These are phyloP conservation scores for Coreius guichenoti DNA, from an alignment of 2,797 vertebrate species.

Conservation along the genomic window DNA sequence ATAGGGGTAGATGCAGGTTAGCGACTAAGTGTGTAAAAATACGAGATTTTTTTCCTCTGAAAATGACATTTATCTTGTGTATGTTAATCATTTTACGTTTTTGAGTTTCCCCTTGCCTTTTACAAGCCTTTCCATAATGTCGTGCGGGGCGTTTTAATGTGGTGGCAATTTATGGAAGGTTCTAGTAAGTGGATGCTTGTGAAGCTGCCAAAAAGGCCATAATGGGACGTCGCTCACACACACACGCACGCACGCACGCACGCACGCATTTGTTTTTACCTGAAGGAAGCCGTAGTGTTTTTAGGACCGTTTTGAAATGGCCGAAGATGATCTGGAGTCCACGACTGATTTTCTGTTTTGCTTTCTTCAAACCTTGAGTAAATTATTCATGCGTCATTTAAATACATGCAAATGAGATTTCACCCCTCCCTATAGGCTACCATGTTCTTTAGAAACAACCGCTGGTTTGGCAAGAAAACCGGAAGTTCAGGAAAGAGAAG, in stretches of 20 bases:
- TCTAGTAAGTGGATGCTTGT: slow-evolving; percentile 52
- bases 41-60: slow-evolving; percentile 48
- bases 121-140: slow-evolving; percentile 71
- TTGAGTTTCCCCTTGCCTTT: slow-evolving; percentile 63
- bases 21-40: slow-evolving; percentile 38
- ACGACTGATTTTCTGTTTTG: neutral
- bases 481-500: neutral
- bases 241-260: too few species aligned
- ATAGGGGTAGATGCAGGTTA: slow-evolving; percentile 51
- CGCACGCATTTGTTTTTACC: neutral
- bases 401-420: slow-evolving; percentile 83
- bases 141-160: slow-evolving; percentile 71
- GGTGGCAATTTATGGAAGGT: slow-evolving; percentile 70
- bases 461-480: slow-evolving; percentile 57
- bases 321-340: neutral
- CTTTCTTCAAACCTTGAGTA: slow-evolving; percentile 44
- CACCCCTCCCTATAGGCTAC: slow-evolving; percentile 71
- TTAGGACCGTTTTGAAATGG: neutral
- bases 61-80: slow-evolving; percentile 57
- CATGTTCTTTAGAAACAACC: slow-evolving; percentile 68
- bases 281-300: neutral
- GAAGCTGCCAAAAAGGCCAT: slow-evolving; percentile 60
- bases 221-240: slow-evolving; percentile 46
- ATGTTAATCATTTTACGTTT: slow-evolving; percentile 57
- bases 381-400: slow-evolving; percentile 85